Conservation (phyloP, 2,888 invertebrate species). For the Coecobrya sp. region DNA sequence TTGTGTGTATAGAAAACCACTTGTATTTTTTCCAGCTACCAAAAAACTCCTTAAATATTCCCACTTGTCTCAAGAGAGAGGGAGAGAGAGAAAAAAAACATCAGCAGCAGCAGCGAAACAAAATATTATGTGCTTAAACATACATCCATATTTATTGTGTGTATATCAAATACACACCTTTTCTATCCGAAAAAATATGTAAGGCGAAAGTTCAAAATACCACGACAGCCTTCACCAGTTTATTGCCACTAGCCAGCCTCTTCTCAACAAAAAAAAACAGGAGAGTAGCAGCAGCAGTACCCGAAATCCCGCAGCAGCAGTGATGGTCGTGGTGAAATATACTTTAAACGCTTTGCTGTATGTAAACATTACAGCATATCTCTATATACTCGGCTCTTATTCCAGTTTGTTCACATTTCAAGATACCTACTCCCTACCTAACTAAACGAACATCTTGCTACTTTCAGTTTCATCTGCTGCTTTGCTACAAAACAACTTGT, state of each 20-base stretch:
- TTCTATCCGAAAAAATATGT: neutral
- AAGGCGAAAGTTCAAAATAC: conserved; percentile 23
- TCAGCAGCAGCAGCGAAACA: neutral
- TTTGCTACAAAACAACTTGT: neutral
- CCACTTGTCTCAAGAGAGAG: neutral
- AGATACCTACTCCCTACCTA: neutral
- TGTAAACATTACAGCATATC: too few species aligned
- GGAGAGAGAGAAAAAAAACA: neutral
- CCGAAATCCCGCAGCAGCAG: neutral
- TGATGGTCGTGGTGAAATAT: neutral
- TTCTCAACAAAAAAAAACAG: too few species aligned
- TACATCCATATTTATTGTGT: too few species aligned
- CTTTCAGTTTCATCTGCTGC: conserved; percentile 40
- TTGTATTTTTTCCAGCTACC: neutral
- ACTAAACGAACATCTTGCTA: neutral
- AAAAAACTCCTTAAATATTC: neutral
- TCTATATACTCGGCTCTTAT: too few species aligned
- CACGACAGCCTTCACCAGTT: conserved; percentile 41
- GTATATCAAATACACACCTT: too few species aligned
- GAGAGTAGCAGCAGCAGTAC: too few species aligned
- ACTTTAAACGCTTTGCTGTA: too few species aligned
- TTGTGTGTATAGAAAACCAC: neutral
- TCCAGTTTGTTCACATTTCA: neutral
- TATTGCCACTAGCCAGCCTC: conserved; percentile 4
- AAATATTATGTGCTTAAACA: neutral